Conservation (phyloP, 2,888 invertebrate genomes). For the Ctenicera cuprea region DNA sequence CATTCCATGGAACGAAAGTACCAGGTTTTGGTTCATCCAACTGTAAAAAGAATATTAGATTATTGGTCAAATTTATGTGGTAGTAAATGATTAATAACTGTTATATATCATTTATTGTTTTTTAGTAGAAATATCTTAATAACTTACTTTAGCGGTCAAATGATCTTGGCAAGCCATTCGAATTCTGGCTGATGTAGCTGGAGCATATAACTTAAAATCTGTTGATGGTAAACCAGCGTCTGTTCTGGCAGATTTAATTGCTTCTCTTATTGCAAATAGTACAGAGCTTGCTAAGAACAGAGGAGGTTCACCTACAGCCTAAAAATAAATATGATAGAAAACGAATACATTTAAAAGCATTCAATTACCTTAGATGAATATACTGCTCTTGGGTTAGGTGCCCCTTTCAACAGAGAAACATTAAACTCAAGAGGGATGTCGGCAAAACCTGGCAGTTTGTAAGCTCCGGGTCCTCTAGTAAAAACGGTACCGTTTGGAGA, state of each 20-base stretch:
- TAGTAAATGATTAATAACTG: too few relatives aligned
- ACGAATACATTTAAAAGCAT: neutral
- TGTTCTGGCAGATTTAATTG: conserved; percentile 85
- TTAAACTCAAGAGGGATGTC: conserved; percentile 95
- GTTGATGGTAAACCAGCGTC: conserved; percentile 78
- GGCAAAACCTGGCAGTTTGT: conserved; percentile 94
- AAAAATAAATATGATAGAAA: conserved; percentile 2
- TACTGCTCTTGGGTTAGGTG: conserved; percentile 92
- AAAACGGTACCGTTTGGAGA: conserved; percentile 88
- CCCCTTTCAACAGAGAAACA: conserved; percentile 93
- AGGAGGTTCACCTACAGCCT: conserved; percentile 98
- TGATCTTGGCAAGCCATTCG: conserved; percentile 92
- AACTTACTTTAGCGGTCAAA: conserved; percentile 83
- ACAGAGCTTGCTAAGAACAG: conserved; percentile 91
- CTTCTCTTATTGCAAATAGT: conserved; percentile 93
- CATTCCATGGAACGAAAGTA: conserved; percentile 80
- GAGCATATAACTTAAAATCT: conserved; percentile 84
- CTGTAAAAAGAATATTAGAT: conserved; percentile 73
- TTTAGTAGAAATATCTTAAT: neutral
- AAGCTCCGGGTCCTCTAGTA: conserved; percentile 93
- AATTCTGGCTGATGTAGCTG: conserved; percentile 92
- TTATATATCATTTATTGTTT: too few relatives aligned
- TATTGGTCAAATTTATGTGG: too few relatives aligned
- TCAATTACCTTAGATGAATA: conserved; percentile 92
- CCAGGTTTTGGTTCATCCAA: conserved; percentile 75